Conservation (phyloP, 2,888 invertebrate species). For the Stegana nigrithorax region DNA sequence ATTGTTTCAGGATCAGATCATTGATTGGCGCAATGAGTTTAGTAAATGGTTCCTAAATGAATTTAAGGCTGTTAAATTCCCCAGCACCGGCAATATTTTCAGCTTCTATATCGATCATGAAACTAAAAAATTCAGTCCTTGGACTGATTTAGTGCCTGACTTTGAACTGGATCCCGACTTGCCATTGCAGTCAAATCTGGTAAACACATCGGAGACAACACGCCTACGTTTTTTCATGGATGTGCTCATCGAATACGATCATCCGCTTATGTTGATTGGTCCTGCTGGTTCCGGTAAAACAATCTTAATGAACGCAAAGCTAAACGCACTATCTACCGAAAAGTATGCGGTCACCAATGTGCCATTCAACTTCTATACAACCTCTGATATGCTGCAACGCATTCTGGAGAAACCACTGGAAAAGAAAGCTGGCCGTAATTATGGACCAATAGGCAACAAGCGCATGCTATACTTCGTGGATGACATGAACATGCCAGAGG, state of each 20-base stretch:
- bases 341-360: slow-evolving; percentile 87
- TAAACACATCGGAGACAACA: slow-evolving; percentile 91
- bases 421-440: slow-evolving; percentile 94
- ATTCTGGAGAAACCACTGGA: slow-evolving; percentile 92
- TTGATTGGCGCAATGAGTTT: slow-evolving; percentile 93
- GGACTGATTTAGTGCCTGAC: slow-evolving; percentile 82
- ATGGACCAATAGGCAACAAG: slow-evolving; percentile 93
- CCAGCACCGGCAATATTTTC: slow-evolving; percentile 84
- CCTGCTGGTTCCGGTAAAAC: slow-evolving; percentile 92
- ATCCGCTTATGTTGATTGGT: slow-evolving; percentile 93
- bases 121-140: slow-evolving; percentile 85
- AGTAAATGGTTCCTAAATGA: slow-evolving; percentile 95
- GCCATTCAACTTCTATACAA: slow-evolving; percentile 95
- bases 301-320: slow-evolving; percentile 88
- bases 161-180: slow-evolving; percentile 89
- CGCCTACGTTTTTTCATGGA: slow-evolving; percentile 90
- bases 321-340: slow-evolving; percentile 76
- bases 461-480: slow-evolving; percentile 94
- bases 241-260: slow-evolving; percentile 78
- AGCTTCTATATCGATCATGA: slow-evolving; percentile 90
- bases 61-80: slow-evolving; percentile 92
- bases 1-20: slow-evolving; percentile 89
- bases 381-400: slow-evolving; percentile 90
- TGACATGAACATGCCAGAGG: slow-evolving; percentile 98
- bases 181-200: slow-evolving; percentile 82